Evolutionary conservation across 2,797 vertebrate genomes (phyloP).

Genomic region (Scolopax rusticola): DNA sequence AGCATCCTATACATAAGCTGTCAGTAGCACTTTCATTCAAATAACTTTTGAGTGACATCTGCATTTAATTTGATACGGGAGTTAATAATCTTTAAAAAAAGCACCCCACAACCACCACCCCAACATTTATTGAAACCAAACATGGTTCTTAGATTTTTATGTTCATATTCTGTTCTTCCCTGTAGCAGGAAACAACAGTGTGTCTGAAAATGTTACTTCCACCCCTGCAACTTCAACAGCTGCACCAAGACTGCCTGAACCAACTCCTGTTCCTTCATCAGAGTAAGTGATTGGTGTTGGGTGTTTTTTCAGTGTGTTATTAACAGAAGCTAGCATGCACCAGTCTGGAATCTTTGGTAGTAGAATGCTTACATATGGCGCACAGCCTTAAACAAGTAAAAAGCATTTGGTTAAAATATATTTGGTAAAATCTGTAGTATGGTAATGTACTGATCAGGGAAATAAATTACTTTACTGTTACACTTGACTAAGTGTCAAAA

Average conservation of each 20-base stretch:
- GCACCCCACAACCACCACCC: background rate
- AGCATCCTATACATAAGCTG: background rate
- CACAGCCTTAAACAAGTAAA: background rate
- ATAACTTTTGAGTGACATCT: background rate
- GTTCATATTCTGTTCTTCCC: background rate
- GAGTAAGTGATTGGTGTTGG: slow-evolving; percentile 76
- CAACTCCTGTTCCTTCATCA: slow-evolving; percentile 73
- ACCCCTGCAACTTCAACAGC: slow-evolving; percentile 48
- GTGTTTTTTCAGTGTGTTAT: rapidly evolving
- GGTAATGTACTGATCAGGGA: background rate
- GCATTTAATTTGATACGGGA: background rate
- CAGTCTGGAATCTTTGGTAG: background rate
- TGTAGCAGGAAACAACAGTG: slow-evolving; percentile 78
- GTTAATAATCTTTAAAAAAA: background rate
- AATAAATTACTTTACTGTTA: background rate
- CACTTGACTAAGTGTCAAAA: background rate
- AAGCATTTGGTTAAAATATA: background rate
- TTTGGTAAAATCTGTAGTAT: background rate
- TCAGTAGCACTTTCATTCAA: background rate
- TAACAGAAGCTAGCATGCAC: background rate
- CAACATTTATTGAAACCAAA: background rate
- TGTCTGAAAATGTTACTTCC: slow-evolving; percentile 77
- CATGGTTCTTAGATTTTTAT: background rate
- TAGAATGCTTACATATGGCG: background rate
- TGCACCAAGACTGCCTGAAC: slow-evolving; percentile 64